Conservation (phyloP, 1,140 invertebrate genomes). For the Anastatus disparis region DNA sequence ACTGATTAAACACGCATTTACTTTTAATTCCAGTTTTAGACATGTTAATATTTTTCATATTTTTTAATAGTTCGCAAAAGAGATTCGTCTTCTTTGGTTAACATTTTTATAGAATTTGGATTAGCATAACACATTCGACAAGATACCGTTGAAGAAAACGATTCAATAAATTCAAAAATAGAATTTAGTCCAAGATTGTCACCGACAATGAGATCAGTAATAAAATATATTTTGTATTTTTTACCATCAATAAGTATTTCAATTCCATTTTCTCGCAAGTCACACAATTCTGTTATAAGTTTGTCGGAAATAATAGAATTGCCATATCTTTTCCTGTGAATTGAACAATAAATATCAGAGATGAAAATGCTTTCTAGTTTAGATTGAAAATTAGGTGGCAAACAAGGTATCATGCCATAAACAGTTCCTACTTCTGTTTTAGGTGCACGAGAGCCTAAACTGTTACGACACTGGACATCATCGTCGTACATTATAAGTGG, state of each 20-base stretch:
- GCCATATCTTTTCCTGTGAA: conserved; percentile 34
- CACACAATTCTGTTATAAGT: conserved; percentile 23
- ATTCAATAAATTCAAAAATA: conserved; percentile 37
- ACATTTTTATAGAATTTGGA: background rate
- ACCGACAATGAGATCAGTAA: conserved; percentile 29
- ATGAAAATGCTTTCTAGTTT: conserved; percentile 39
- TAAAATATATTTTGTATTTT: conserved; percentile 30
- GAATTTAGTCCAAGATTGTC: conserved; percentile 40
- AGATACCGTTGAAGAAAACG: conserved; percentile 20
- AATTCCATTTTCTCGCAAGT: conserved; percentile 32
- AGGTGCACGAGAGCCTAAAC: conserved; percentile 19
- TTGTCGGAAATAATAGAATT: conserved; percentile 58
- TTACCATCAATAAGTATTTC: conserved; percentile 16
- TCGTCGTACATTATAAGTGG: conserved; percentile 24
- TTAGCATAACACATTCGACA: conserved; percentile 39
- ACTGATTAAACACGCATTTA: too few relatives aligned
- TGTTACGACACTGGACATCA: conserved; percentile 34
- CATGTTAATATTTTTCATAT: conserved; percentile 33
- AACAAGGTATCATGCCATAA: conserved; percentile 44
- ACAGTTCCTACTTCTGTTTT: conserved; percentile 35
- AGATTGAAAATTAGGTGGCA: conserved; percentile 43
- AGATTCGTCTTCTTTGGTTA: conserved; percentile 32
- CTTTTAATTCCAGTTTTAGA: background rate
- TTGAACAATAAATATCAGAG: conserved; percentile 30
- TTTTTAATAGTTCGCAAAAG: conserved; percentile 31